Percentiles rank a stretch among this genome's conserved stretches.
Conservation (phyloP, 1,140 invertebrate genomes). For the Conus ventricosus region DNA sequence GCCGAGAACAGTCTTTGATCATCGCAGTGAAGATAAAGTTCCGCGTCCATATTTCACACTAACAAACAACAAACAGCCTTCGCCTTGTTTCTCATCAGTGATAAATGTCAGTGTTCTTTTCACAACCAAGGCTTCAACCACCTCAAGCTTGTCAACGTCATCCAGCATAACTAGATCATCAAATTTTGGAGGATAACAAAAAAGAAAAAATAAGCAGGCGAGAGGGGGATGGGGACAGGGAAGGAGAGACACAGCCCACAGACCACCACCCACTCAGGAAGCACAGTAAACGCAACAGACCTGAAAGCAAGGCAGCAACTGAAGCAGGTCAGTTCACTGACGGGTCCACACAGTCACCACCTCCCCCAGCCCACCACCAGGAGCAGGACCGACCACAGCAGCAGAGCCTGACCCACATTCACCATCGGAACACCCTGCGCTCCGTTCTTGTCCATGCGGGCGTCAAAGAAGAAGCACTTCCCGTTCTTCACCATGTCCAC, state of each 20-base stretch:
- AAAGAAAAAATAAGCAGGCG: no score
- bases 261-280: not conserved
- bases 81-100: no score
- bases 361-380: not conserved
- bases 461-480: conserved; percentile 68
- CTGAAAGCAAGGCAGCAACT: not conserved
- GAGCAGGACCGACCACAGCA: not conserved
- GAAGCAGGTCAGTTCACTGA: not conserved
- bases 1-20: no score
- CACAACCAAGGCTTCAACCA: no score
- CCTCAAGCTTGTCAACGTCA: no score
- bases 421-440: not conserved
- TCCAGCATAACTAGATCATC: no score
- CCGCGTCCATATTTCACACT: no score
- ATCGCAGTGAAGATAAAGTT: no score
- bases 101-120: no score
- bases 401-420: not conserved
- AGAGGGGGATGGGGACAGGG: no score
- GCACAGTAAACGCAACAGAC: not conserved
- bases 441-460: conserved; percentile 46
- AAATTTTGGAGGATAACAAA: no score
- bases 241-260: not conserved
- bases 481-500: conserved; percentile 56
- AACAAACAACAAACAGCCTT: no score
- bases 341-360: not conserved